These are phyloP conservation scores for Lottia gigantea DNA, from an alignment of 2,888 invertebrate genomes.

Conservation along the genomic window DNA sequence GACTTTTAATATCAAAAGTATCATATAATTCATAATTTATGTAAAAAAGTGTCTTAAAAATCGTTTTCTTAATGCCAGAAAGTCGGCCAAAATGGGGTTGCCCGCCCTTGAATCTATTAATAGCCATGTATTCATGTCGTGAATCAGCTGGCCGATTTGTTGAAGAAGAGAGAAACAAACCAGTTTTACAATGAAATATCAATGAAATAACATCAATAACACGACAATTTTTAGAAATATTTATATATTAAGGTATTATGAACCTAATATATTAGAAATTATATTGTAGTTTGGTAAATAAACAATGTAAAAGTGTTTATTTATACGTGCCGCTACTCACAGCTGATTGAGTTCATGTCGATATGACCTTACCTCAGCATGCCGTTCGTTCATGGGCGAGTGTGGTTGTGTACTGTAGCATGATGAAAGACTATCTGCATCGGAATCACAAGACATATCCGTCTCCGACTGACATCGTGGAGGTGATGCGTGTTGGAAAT, in stretches of 20 bases:
- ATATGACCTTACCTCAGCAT: conserved; percentile 14
- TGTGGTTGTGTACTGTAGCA: background rate
- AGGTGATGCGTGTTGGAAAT: background rate
- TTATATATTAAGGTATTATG: no score
- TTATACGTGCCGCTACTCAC: conserved; percentile 16
- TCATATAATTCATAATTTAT: no score
- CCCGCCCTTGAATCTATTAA: background rate
- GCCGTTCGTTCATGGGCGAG: conserved; percentile 1
- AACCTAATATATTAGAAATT: no score
- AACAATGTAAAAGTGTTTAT: background rate
- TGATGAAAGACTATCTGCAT: conserved; percentile 1
- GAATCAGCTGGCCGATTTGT: conserved; percentile 10
- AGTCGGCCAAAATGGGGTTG: background rate
- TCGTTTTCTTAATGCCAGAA: background rate
- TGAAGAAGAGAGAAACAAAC: background rate
- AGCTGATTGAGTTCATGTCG: conserved; percentile 23
- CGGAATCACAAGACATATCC: conserved; percentile 5
- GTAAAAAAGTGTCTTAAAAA: no score
- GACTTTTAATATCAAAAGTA: no score
- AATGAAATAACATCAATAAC: no score
- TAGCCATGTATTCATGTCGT: background rate
- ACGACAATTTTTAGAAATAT: no score
- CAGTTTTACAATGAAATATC: no score
- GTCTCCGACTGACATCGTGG: background rate
- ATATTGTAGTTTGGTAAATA: no score